Evolutionary conservation across 1,140 invertebrate species (phyloP), one percentile per base, ranked within the genome.

Genomic region (Drosophila punjabiensis): DNA sequence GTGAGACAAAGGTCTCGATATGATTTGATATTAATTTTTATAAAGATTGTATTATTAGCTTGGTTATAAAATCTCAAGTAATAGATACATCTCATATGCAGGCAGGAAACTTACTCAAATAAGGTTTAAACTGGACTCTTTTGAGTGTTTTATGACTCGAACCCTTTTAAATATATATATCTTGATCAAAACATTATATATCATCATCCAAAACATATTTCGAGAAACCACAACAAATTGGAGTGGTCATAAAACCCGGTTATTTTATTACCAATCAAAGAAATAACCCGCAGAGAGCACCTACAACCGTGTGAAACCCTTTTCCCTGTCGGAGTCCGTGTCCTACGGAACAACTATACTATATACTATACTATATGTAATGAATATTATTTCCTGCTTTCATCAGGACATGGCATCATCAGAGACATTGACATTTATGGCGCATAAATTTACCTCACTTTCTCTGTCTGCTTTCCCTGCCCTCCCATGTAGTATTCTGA

Each of bases 401-500:
- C 66, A 14, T 39, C 33, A 9, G 53, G 53, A 37, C 33, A 56
- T 37, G 18, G 53, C 50, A 69, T 79, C 58, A 62, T 53, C 58
- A 59, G 63, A 50, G 24, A 56, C 69, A 71, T 71, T 80, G 85
- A 90, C 86, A 90, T 89, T 89, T 89, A 90, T 90, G 85, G 76
- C 66, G 70, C 85, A 89, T 89, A 90, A 85, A 89, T 89, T 89
- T 85, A 61, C 55, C 55, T 55, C 64, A 79, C 86, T 90, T 88
- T 88, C 77, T 73, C 58, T 50, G 1, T n/a, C 24, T 30, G 33
- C 41, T 63, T 55, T 71, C 28, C 73, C 43, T 63, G 53, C n/a
- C n/a, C n/a, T n/a, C 35, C 24, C 47, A 16, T 13, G 14, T 24
- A 52, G n/a, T 50, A 50, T 52, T 10, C 18, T 33, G 33, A 39